Conservation (phyloP, 2,888 invertebrate genomes). For the Uloborus plumipes region DNA sequence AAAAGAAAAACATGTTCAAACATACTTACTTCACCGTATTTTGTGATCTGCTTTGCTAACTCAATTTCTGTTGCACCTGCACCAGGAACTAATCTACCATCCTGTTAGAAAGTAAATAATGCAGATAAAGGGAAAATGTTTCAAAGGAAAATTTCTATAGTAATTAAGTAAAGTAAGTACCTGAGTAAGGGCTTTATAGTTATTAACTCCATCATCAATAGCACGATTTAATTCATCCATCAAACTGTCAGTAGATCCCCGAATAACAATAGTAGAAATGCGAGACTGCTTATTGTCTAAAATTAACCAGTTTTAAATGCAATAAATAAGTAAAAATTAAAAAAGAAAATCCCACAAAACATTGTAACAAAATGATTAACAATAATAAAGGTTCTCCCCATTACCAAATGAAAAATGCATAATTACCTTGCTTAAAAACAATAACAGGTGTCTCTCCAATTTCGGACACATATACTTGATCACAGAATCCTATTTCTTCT, state of each 20-base stretch:
- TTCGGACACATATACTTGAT: slow-evolving; percentile 89
- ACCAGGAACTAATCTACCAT: slow-evolving; percentile 83
- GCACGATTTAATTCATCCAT: slow-evolving; percentile 99
- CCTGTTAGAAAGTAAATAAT: slow-evolving; percentile 69
- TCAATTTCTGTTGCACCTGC: slow-evolving; percentile 97
- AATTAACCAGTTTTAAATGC: neutral
- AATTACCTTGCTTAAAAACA: slow-evolving; percentile 84
- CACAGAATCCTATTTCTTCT: slow-evolving; percentile 93
- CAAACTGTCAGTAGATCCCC: slow-evolving; percentile 96
- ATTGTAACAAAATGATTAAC: neutral
- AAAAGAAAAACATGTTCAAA: neutral
- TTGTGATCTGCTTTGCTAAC: slow-evolving; percentile 86
- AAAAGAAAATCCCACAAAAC: neutral
- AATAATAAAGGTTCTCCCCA: neutral
- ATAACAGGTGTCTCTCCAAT: slow-evolving; percentile 95
- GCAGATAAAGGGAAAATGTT: neutral
- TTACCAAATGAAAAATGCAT: neutral
- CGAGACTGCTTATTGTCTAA: slow-evolving; percentile 81
- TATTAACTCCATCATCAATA: slow-evolving; percentile 98
- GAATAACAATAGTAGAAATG: slow-evolving; percentile 92
- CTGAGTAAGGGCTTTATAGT: slow-evolving; percentile 90
- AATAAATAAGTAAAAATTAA: neutral
- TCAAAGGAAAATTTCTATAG: neutral
- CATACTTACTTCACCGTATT: slow-evolving; percentile 81
- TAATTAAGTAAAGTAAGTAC: slow-evolving; percentile 71